A percentile compares a stretch with the other conserved stretches of the same genome.
Conservation (phyloP, 2,797 vertebrate genomes). For the Trachurus trachurus region DNA sequence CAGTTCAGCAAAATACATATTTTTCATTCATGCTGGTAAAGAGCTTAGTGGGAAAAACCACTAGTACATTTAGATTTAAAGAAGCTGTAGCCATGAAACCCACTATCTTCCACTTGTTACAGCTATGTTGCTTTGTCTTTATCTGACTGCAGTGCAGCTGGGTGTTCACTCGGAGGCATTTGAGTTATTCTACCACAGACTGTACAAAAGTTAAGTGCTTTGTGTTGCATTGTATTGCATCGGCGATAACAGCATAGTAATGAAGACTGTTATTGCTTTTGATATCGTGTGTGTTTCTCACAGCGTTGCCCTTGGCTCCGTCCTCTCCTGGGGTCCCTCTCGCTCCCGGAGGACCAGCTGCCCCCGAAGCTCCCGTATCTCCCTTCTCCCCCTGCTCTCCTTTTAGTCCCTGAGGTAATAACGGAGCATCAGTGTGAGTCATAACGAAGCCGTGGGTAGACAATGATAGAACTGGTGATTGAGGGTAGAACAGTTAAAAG, state of each 20-base stretch:
- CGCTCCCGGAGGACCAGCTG: slow-evolving; percentile 93
- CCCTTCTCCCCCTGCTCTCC: slow-evolving; percentile 97
- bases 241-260: background rate
- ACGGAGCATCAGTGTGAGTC: background rate
- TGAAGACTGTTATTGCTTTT: background rate
- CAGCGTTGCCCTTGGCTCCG: slow-evolving; percentile 94
- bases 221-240: background rate
- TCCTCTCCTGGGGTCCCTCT: slow-evolving; percentile 94
- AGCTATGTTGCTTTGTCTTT: too few species aligned
- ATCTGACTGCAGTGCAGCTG: too few species aligned
- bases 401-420: slow-evolving; percentile 89
- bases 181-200: background rate
- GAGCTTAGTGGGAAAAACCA: too few species aligned
- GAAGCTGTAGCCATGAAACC: too few species aligned
- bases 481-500: background rate
- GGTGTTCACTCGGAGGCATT: background rate
- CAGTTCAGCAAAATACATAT: too few species aligned
- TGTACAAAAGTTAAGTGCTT: background rate
- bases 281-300: slow-evolving; percentile 69
- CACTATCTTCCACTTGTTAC: too few species aligned
- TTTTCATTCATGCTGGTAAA: too few species aligned
- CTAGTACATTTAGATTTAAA: too few species aligned
- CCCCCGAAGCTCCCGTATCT: slow-evolving; percentile 92
- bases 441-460: background rate
- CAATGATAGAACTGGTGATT: background rate